Base-by-base conservation (phyloP, 2,797 vertebrate genomes). In the Gouania willdenowi region DNA sequence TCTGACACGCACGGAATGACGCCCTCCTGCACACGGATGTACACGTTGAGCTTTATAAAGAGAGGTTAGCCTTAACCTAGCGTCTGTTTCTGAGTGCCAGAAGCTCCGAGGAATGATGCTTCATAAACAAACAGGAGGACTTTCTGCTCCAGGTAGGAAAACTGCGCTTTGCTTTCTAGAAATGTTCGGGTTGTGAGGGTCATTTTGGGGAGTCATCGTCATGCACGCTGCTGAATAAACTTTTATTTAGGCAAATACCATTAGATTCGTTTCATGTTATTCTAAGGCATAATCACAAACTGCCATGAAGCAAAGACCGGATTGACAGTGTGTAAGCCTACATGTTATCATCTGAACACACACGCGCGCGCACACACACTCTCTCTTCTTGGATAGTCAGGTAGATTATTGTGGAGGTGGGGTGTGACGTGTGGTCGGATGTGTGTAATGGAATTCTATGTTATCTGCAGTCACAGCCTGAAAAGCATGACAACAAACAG, bases 401-500 rank as follows among this genome's bases (percentile, higher is more conserved):
- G 69, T 79, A 16, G 73, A 77, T 81, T 74, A 77, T 78, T 50
- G 51, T 70, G 71, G 41, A 21, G 47, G 43, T 44, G 33, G 51
- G 60, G 49, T 51, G 55, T 64, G 53, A 29, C 56, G 14, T 77
- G 64, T 81, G 71, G 66, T 77, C 50, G 79, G 81, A 77, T 83
- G 46, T 82, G 73, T 78, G 71, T 78, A 79, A 77, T 81, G 66
- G 73, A 77, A 78, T 77, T 61, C 57, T 36, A 50, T 68, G 56
- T 71, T 66, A 65, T 75, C 65, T 51, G 36, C 40, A 55, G 52
- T 45, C 72, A 67, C 46, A 36, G 51, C 41, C 65, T 72, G 33
- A 43, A 50, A 48, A 23, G 43, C 35, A 31, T 58, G 39, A 36
- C 59, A 27, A 56, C 38, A 45, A 44, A 68, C 52, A 46, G 29